Evolutionary conservation across 2,888 invertebrate species (phyloP).

Genomic region (Lithophane socia): DNA sequence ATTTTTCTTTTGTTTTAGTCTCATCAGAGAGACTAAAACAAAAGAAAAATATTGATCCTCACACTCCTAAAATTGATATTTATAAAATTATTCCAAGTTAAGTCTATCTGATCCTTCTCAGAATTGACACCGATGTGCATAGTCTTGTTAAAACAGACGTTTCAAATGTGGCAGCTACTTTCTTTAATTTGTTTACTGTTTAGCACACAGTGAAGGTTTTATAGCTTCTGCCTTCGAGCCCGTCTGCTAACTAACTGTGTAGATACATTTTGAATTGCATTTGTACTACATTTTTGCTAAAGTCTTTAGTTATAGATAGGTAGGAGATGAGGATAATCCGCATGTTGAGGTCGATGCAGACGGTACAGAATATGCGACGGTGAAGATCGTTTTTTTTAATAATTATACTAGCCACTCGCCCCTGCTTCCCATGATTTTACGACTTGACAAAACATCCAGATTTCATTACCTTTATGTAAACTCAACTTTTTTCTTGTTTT

Average conservation of each 20-base stretch:
- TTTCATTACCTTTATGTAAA: not conserved
- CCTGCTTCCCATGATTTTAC: too few relatives aligned
- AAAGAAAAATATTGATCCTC: too few relatives aligned
- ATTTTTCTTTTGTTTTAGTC: not conserved
- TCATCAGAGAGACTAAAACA: not conserved
- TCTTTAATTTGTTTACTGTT: slow-evolving; percentile 62
- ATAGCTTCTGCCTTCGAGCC: slow-evolving; percentile 42
- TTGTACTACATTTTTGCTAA: slow-evolving; percentile 35
- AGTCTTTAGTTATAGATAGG: not conserved
- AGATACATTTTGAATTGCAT: slow-evolving; percentile 37
- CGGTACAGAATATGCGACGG: not conserved
- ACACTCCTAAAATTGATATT: not conserved
- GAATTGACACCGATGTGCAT: not conserved
- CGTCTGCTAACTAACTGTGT: slow-evolving; percentile 45
- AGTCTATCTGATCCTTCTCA: not conserved
- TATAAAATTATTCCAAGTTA: not conserved
- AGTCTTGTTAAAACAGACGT: slow-evolving; percentile 50
- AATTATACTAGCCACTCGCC: too few relatives aligned
- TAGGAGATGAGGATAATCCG: not conserved
- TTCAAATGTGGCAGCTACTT: slow-evolving; percentile 32
- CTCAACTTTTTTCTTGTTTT: too few relatives aligned
- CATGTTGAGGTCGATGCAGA: too few relatives aligned
- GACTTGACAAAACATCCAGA: not conserved
- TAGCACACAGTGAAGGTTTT: slow-evolving; percentile 48
- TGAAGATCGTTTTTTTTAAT: not conserved